Evolutionary conservation across 2,113 vertebrate species (phyloP).

Genomic region (Burhinus oedicnemus): DNA sequence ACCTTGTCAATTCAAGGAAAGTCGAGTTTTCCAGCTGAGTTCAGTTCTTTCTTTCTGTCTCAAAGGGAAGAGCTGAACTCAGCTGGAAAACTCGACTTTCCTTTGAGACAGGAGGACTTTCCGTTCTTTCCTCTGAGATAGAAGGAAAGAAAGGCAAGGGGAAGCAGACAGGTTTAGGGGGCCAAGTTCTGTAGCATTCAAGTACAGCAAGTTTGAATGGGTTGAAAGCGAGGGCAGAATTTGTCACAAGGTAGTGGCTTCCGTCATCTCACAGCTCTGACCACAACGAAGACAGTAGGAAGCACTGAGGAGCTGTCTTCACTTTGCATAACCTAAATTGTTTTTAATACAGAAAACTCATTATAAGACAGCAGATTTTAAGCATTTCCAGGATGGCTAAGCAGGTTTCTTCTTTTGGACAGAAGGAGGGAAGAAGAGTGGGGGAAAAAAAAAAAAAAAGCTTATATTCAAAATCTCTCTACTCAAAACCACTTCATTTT

Average conservation of each 20-base stretch:
- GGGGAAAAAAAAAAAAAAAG: background rate
- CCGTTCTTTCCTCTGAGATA: background rate
- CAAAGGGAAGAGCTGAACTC: too few species aligned
- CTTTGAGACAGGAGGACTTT: too few species aligned
- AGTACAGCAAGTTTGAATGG: background rate
- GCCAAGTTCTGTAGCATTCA: background rate
- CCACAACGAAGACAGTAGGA: background rate
- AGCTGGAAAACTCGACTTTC: too few species aligned
- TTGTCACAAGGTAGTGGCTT: background rate
- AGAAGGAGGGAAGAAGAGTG: background rate
- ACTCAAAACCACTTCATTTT: constrained; percentile 7
- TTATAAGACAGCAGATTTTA: background rate
- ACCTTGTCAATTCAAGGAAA: background rate
- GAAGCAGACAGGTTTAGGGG: background rate
- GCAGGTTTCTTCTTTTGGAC: background rate
- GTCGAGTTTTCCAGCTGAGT: background rate
- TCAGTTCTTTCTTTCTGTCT: background rate
- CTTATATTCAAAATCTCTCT: background rate
- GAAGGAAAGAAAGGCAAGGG: background rate
- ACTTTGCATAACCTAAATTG: background rate
- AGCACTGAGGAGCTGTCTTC: background rate
- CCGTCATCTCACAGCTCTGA: background rate
- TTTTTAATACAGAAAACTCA: background rate
- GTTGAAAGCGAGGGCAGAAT: background rate
- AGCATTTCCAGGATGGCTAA: background rate